These are phyloP conservation scores for Shargacucullia verbasci DNA, from an alignment of 2,888 invertebrate species.

Conservation along the genomic window DNA sequence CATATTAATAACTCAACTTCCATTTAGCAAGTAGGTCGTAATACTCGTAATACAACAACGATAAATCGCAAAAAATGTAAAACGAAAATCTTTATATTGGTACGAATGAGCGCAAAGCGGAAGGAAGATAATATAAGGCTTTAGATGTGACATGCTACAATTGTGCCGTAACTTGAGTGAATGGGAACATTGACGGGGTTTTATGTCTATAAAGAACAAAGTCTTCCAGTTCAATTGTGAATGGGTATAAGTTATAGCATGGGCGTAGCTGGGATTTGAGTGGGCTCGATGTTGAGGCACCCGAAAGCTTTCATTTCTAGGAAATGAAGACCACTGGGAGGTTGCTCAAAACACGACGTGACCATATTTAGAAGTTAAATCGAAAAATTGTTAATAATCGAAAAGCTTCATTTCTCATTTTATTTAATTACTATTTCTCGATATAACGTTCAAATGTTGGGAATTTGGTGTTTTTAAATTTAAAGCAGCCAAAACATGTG, in stretches of 20 bases:
- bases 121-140: conserved; percentile 37
- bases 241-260: conserved; percentile 19
- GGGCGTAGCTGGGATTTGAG: conserved; percentile 3
- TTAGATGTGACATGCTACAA: conserved; percentile 45
- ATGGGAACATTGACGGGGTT: conserved; percentile 41
- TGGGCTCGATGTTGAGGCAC: not conserved
- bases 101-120: conserved; percentile 19
- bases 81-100: conserved; percentile 37
- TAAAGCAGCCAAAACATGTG: too few relatives aligned
- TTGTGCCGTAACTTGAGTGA: conserved; percentile 41
- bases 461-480: too few relatives aligned
- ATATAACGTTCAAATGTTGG: too few relatives aligned
- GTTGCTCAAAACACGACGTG: too few relatives aligned
- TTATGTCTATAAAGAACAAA: conserved; percentile 36
- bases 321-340: too few relatives aligned
- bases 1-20: conserved; percentile 25
- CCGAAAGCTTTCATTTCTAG: too few relatives aligned
- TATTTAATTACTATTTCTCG: too few relatives aligned
- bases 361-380: too few relatives aligned
- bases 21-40: conserved; percentile 33
- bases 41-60: conserved; percentile 16
- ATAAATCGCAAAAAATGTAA: conserved; percentile 38
- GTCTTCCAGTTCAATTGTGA: conserved; percentile 20
- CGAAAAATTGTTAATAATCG: too few relatives aligned
- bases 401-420: too few relatives aligned